phyloP scores from a whole-genome alignment of 2,797 vertebrate genomes.

The Epinephelus malabaricus region DNA sequence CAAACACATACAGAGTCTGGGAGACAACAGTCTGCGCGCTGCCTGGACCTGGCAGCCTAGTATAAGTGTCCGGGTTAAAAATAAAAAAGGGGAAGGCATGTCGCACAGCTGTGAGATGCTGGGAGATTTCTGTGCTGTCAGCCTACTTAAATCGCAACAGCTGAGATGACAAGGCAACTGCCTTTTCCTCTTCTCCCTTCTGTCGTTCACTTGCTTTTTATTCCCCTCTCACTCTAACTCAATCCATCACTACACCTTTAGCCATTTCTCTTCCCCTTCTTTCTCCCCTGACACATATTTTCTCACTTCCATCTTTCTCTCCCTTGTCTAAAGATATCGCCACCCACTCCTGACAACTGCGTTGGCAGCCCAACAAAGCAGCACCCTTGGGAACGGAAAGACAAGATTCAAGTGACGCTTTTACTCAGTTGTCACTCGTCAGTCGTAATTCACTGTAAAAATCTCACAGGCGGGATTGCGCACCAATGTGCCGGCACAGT shows the following conservation, averaged over 20 bases:
- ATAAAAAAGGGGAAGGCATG: conserved; percentile 85
- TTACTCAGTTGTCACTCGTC: conserved; percentile 49
- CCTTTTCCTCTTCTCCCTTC: conserved; percentile 46
- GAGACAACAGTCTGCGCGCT: conserved; percentile 76
- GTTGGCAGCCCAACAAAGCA: conserved; percentile 65
- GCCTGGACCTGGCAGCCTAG: conserved; percentile 63
- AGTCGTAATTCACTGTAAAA: conserved; percentile 40
- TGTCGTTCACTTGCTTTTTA: conserved; percentile 35
- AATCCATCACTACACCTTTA: conserved; percentile 39
- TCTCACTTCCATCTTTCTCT: conserved; percentile 25
- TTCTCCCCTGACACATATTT: conserved; percentile 41
- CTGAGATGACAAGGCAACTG: conserved; percentile 87
- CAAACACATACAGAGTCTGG: conserved; percentile 46
- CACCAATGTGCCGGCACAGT: not conserved
- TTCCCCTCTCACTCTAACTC: conserved; percentile 13
- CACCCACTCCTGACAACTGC: conserved; percentile 71
- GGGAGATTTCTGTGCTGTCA: conserved; percentile 85
- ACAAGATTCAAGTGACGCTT: conserved; percentile 47
- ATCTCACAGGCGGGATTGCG: conserved; percentile 20
- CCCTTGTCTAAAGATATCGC: conserved; percentile 74
- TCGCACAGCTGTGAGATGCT: conserved; percentile 89
- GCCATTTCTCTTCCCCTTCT: conserved; percentile 3
- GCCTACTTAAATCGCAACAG: conserved; percentile 89
- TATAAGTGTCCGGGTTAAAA: conserved; percentile 86
- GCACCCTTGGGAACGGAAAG: conserved; percentile 50